Conservation (phyloP, 1,140 invertebrate species). For the Euglossa dilemma region DNA sequence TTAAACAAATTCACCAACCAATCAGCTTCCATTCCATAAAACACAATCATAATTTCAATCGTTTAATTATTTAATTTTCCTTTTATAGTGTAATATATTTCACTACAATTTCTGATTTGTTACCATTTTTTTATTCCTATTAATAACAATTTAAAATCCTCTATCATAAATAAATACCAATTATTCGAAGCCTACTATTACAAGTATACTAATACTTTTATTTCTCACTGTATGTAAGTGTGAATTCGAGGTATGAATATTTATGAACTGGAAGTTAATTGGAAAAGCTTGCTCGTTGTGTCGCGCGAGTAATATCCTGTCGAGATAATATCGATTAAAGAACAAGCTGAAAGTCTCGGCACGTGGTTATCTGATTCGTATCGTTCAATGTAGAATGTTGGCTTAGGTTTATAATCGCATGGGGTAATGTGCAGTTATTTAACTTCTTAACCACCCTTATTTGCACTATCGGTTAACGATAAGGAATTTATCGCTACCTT, state of each 20-base stretch:
- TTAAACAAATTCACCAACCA: too few species aligned
- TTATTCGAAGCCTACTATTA: too few species aligned
- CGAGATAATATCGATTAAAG: constrained; percentile 11
- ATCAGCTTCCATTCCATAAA: too few species aligned
- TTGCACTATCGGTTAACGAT: not conserved
- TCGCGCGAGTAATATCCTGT: constrained; percentile 1
- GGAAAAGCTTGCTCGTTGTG: constrained; percentile 15
- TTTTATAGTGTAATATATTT: too few species aligned
- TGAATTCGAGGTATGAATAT: constrained; percentile 19
- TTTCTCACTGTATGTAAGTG: not conserved
- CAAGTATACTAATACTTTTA: too few species aligned
- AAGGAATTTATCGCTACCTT: not conserved
- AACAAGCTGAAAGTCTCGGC: not conserved
- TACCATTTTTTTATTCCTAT: too few species aligned
- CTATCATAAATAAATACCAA: too few species aligned
- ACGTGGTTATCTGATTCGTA: constrained; percentile 9
- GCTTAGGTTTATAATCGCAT: not conserved
- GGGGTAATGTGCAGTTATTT: not conserved
- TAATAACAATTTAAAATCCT: too few species aligned
- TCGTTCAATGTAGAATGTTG: not conserved
- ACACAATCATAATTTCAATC: too few species aligned
- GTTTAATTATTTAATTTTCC: too few species aligned
- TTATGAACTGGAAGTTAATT: constrained; percentile 19
- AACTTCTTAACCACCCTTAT: not conserved
- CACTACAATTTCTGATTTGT: too few species aligned